Base-by-base conservation (phyloP, 2,888 invertebrate species). In the Dryocosmus kuriphilus region DNA sequence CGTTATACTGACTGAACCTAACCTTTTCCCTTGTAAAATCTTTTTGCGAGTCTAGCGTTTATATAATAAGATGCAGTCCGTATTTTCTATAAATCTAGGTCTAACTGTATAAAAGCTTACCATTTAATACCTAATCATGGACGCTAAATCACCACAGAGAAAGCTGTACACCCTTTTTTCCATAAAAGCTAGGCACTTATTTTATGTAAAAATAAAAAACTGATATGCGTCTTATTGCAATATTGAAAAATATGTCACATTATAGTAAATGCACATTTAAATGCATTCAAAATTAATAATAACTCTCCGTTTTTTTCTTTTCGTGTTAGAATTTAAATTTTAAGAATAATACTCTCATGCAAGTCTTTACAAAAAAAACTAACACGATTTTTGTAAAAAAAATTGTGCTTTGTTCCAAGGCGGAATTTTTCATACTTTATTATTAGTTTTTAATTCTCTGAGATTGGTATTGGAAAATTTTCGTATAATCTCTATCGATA, bases 111-210 rank as follows among this genome's bases (percentile, higher is more conserved):
- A 51, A 71, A 71, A 71, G 9, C 3, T 19, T 8, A 41, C n/a
- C n/a, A 71, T 67, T 32, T 51, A 71, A 71, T 71, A 71, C 71
- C 51, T 51, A 30, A 71, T 51, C 16, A 51, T 71, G 71, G 51
- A 71, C 71, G 71, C 51, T 46, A 71, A 51, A 71, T 71, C 71
- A 51, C 32, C 3, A 67, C 19, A 30, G 19, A 27, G 7, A 67
- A 67, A 41, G 27, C 16, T 27, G 46, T 46, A 41, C 9, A 30
- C n/a, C n/a, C 27, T 30, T 67, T 27, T 63, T n/a, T 63, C 62
- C n/a, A 30, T 32, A 63, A 67, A n/a, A 38, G 22, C 22, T 38
- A 65, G 65, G 38, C 38, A 41, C 65, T 38, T 65, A 24, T 57
- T 57, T 22, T 14, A 41, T 38, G 38, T 35, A 65, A 65, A n/a